Evolutionary conservation across 2,113 vertebrate genomes (phyloP), one percentile per base, ranked within the genome.

Genomic region (Apus apus): DNA sequence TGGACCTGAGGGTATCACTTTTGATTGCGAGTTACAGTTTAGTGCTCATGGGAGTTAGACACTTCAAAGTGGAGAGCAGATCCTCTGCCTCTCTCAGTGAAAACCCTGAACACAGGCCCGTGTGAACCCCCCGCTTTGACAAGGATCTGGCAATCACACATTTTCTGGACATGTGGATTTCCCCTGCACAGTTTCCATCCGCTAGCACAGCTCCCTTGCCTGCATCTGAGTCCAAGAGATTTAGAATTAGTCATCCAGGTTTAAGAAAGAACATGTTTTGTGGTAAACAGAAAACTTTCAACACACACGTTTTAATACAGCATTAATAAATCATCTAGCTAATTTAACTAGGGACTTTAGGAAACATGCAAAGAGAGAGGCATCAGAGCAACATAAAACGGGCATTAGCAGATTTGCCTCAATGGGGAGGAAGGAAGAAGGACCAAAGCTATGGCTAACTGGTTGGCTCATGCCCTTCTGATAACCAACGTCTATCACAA

Each of bases 111-210:
- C 21, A 22, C 56, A 74, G 27, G 29, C 26, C 21, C 2, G 0
- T 46, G 19, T 9, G 32, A 74, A 57, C 9, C 30, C 40, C 23
- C 80, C 26, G 67, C 36, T 80, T 68, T 80, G 50, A 64, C 32
- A 75, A 0, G 1, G 32, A 26, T 29, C 36, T 64, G 53, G 30
- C 1, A 3, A 53, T 27, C 45, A 40, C 36, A 58, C 1, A 0
- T 68, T 45, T 78, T 73, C 60, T 61, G 66, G 11, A 56, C 4
- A 3, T 13, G 11, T 29, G 27, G 64, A 36, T 38, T 7, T 65
- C 14, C 27, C 61, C 20, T 32, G 23, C 50, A 72, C 8, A 51
- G 36, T 34, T 80, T 68, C 43, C 50, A 15, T 23, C 46, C 62
- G 19, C 61, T 26, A 85, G 27, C 61, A 30, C 50, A 58, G 27